Percentiles rank a stretch among this genome's conserved stretches.
Conservation (phyloP, 2,888 invertebrate species). For the Morpho achilles region DNA sequence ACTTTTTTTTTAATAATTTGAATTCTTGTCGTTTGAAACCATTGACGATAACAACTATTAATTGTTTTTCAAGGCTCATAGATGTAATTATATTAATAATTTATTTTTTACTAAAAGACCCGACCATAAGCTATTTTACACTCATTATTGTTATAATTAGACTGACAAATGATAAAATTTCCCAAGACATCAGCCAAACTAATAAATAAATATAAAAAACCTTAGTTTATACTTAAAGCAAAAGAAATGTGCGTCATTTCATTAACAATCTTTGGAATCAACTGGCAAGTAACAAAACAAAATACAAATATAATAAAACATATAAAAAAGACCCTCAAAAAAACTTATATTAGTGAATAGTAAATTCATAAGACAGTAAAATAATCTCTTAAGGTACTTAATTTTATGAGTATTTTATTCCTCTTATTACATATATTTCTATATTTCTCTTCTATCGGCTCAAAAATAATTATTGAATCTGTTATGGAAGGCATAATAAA, state of each 20-base stretch:
- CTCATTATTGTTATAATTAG: too few species aligned
- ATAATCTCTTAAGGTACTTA: constrained; percentile 17
- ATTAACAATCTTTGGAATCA: constrained; percentile 62
- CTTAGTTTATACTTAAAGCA: background rate
- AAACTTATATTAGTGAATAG: constrained; percentile 34
- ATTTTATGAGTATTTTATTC: constrained; percentile 29
- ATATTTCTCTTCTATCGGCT: background rate
- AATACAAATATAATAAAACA: constrained; percentile 46
- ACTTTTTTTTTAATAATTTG: too few species aligned
- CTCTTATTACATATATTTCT: constrained; percentile 14
- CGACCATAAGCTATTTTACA: too few species aligned
- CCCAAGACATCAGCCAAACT: background rate
- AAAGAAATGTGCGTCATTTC: constrained; percentile 12
- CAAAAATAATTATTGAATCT: constrained; percentile 18
- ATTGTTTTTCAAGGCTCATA: too few species aligned
- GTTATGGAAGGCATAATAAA: background rate
- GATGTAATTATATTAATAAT: too few species aligned
- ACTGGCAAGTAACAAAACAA: constrained; percentile 60
- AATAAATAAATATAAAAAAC: constrained; percentile 3
- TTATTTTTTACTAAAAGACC: too few species aligned
- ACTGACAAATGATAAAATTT: background rate
- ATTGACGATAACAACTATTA: too few species aligned
- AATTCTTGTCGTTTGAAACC: too few species aligned
- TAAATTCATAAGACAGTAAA: constrained; percentile 39
- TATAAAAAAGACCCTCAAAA: constrained; percentile 47